Base-by-base conservation (phyloP, 2,888 invertebrate species). In the Polyommatus icarus region DNA sequence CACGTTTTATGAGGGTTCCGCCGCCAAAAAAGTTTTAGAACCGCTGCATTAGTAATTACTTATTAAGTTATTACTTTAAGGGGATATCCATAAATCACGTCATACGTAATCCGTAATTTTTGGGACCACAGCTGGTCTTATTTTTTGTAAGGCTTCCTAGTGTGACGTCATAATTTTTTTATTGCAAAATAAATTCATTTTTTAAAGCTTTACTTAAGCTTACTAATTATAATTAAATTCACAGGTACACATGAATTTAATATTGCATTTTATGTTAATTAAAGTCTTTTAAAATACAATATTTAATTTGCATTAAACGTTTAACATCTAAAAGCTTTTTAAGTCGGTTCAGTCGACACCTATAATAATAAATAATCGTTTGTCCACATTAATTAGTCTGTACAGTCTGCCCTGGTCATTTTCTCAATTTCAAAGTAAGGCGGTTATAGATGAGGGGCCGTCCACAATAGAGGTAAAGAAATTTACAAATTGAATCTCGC, bases 241-340 rank as follows among this genome's bases (percentile, higher is more conserved):
- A 59, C 8, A 8, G 18, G 18, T 54, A 18, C 18, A 10, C 59
- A 24, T 24, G 10, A 10, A 24, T 67, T 10, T 29, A 29, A 32
- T 29, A 1, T 29, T 15, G 15, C 15, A 67, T 67, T 10, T 67
- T 67, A 67, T 32, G 67, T 32, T 18, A 67, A 18, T 67, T 29
- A 32, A 7, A 4, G 6, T 29, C 67, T 18, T 10, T 8, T 24
- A 73, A 73, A 24, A 73, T 73, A 72, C 72, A 36, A 72, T 72
- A 72, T 72, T 72, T 72, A 73, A 73, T 46, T 73, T 46, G 73
- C 73, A 20, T 73, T 24, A 73, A 46, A 40, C 40, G 46, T 20
- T 40, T 15, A 32, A 73, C 73, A 46, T 73, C 73, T 73, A 73
- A 50, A 73, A 46, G 73, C 73, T 73, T 73, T 73, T 73, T 73